Base-by-base conservation (phyloP, 2,113 vertebrate species). In the Proterorhinus semilunaris region DNA sequence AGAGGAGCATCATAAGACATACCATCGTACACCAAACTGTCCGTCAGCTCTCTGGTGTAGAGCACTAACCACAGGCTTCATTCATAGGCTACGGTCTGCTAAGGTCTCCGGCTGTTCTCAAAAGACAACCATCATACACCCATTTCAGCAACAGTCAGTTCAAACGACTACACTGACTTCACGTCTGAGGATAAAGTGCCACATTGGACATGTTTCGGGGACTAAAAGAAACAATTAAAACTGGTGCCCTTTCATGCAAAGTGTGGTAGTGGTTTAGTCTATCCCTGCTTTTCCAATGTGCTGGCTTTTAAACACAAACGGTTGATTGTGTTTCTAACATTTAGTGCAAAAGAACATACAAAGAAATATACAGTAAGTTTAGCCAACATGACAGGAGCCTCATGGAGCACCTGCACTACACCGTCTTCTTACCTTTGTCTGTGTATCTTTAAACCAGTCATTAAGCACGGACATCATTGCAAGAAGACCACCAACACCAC, bases 291-390 rank as follows among this genome's bases (percentile, higher is more conserved):
- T 50, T 67, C 72, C 68, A 75, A 57, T 12, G 42, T 48, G 68
- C 86, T 81, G 82, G 88, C 83, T 74, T 45, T 75, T 79, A 79
- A 82, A 83, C 83, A 84, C 88, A 83, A 84, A 78, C 83, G 81
- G 83, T 85, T 88, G 89, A 90, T 92, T 91, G 85, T 76, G 86
- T 83, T 81, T 87, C 74, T 82, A 82, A 90, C 81, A 61, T 87
- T 85, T 91, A 91, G 91, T 92, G 91, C 91, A 92, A 93, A 91
- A 87, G 47, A 87, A 88, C 82, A 72, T 69, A n/a, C 44, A 76
- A 83, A 76, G 69, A 74, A 71, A 72, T 68, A 62, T 54, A 81
- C 58, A 78, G 83, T 84, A 75, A 74, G 74, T 77, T 80, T 79
- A 71, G 62, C 65, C 69, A 67, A 65, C 48, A 71, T 68, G 50